A percentile compares a stretch with the other conserved stretches of the same genome.
These are phyloP conservation scores for Lepidurus apus DNA, from an alignment of 1,140 invertebrate genomes.

Conservation along the genomic window DNA sequence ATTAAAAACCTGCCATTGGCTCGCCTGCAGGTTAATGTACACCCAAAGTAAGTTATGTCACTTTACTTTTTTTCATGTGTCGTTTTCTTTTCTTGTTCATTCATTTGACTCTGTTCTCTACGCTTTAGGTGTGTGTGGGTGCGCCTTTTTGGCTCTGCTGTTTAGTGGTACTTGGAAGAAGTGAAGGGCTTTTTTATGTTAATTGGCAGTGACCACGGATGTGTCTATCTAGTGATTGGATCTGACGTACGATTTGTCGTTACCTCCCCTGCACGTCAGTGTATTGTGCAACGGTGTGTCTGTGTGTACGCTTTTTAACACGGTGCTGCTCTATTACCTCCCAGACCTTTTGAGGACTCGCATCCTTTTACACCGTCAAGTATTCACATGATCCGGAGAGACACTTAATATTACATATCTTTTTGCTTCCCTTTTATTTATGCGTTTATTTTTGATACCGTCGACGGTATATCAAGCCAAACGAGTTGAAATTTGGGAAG, in stretches of 20 bases:
- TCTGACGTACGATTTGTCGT: conserved; percentile 21
- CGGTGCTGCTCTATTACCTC: not conserved
- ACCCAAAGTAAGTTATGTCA: not conserved
- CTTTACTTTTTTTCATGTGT: not conserved
- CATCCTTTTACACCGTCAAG: conserved; percentile 19
- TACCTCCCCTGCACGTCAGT: not conserved
- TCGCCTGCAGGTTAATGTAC: not conserved
- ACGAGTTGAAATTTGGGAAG: not conserved
- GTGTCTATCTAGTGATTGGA: conserved; percentile 17
- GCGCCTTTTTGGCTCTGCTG: conserved; percentile 10
- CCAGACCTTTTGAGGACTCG: not conserved
- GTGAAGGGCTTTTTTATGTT: conserved; percentile 3
- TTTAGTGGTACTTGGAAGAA: not conserved
- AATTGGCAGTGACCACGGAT: conserved; percentile 14
- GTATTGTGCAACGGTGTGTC: conserved; percentile 18
- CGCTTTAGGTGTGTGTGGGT: conserved; percentile 8
- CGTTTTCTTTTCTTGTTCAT: not conserved
- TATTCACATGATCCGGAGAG: conserved; percentile 6
- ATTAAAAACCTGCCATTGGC: not conserved
- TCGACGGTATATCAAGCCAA: not conserved
- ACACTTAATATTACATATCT: not conserved
- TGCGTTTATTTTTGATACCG: not conserved
- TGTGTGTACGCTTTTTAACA: not conserved
- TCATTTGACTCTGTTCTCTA: not conserved
- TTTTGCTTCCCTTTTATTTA: not conserved